Base-by-base conservation (phyloP, 1,140 invertebrate species). In the Sinonovacula constricta region DNA sequence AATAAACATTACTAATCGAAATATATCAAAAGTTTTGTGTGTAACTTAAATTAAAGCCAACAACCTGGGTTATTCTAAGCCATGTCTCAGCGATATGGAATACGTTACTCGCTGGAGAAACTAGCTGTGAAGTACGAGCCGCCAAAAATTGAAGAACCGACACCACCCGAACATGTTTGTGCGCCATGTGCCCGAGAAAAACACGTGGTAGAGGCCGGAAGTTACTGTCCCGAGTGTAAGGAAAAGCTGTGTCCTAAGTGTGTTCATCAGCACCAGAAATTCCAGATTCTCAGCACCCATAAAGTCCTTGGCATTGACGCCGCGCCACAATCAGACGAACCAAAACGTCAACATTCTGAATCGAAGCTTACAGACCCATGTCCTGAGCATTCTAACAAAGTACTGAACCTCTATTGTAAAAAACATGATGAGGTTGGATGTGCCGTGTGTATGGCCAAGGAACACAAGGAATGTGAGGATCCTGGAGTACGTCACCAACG, bases 91-190 rank as follows among this genome's bases (percentile, higher is more conserved):
- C 59, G 60, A 10, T 75, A 75, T 26, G 71, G 71, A 33, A 75
- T 75, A 18, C 60, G 56, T 36, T 33, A 75, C 3, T 75, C 71
- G 1, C 39, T 75, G 34, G 18, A 65, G 45, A 63, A 65, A 34
- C 22, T 75, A 14, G 26, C 71, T 22, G 71, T 75, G 31, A 75
- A 75, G 33, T 75, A 75, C 36, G 59, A 49, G 28, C 39, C 71
- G 22, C 71, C 71, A 3, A 75, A 75, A 56, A 65, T 75, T 5
- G 71, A 75, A 56, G 71, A 62, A 24, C 60, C 71, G 12, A 63
- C 49, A 22, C 60, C 39, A 65, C 60, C 71, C 15, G 39, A 65
- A 3, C 59, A 75, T 39, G 4, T 33, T 12, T 75, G 71, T 36
- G 36, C 59, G n/a, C 71, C 71, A 22, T 75, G 71, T 34, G 26